A percentile compares a stretch with the other conserved stretches of the same genome.
These are phyloP conservation scores for Arvicola amphibius DNA, from an alignment of 2,797 vertebrate species.

Conservation along the genomic window DNA sequence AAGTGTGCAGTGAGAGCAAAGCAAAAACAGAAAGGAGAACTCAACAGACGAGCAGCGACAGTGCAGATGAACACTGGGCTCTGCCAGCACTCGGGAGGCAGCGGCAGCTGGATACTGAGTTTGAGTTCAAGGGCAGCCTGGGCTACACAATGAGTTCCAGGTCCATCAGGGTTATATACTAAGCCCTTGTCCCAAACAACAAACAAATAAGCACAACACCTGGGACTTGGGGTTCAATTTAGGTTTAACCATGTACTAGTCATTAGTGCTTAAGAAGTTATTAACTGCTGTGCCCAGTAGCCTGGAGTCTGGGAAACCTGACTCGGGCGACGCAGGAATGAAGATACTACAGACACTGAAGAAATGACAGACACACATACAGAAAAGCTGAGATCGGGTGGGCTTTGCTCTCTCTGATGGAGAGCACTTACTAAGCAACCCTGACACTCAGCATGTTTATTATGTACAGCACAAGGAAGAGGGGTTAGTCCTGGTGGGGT, in stretches of 20 bases:
- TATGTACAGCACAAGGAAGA: neutral
- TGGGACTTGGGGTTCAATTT: neutral
- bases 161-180: neutral
- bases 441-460: neutral
- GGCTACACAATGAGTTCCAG: neutral
- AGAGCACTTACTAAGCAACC: neutral
- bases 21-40: slow-evolving; percentile 1
- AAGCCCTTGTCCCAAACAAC: neutral
- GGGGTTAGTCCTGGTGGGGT: neutral
- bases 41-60: neutral
- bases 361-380: slow-evolving; percentile 14
- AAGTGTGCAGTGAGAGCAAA: neutral
- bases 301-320: neutral
- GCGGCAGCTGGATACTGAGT: neutral
- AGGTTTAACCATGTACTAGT: neutral
- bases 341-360: slow-evolving; percentile 33
- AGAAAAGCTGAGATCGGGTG: neutral
- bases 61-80: neutral
- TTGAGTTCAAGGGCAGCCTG: neutral
- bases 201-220: neutral
- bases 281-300: neutral
- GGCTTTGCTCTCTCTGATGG: neutral
- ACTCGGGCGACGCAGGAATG: neutral
- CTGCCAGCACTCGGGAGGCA: neutral
- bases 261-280: neutral